Conservation (phyloP, 2,797 vertebrate species). For the Hyperoplus lanceolatus region DNA sequence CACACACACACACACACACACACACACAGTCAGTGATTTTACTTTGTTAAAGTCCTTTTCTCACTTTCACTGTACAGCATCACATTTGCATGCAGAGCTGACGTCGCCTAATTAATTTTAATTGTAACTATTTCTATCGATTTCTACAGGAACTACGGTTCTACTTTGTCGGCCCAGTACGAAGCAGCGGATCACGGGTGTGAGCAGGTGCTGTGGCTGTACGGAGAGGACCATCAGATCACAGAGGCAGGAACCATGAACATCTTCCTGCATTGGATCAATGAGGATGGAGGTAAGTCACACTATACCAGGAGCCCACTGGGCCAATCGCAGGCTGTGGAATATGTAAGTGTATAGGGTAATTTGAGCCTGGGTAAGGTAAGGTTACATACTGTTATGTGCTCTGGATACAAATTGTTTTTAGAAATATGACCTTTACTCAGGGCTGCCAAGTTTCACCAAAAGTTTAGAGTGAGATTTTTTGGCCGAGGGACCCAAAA, state of each 20-base stretch:
- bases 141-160: constrained; percentile 90
- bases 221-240: constrained; percentile 91
- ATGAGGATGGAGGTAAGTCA: constrained; percentile 90
- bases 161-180: constrained; percentile 87
- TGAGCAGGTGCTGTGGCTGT: constrained; percentile 94
- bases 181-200: constrained; percentile 88
- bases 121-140: not conserved
- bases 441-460: too few relatives aligned
- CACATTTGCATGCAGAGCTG: not conserved
- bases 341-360: not conserved
- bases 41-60: not conserved
- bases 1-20: not conserved
- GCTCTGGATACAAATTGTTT: not conserved
- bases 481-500: too few relatives aligned
- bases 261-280: constrained; percentile 93
- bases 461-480: too few relatives aligned
- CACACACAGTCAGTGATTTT: not conserved
- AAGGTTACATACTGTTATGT: not conserved
- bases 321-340: not conserved
- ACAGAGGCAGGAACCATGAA: constrained; percentile 96
- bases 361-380: not conserved
- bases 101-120: not conserved
- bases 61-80: not conserved
- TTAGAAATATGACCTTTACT: constrained; percentile 8
- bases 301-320: not conserved